Evolutionary conservation across 2,888 invertebrate genomes (phyloP).

Genomic region (Pollenia griseotomentosa): DNA sequence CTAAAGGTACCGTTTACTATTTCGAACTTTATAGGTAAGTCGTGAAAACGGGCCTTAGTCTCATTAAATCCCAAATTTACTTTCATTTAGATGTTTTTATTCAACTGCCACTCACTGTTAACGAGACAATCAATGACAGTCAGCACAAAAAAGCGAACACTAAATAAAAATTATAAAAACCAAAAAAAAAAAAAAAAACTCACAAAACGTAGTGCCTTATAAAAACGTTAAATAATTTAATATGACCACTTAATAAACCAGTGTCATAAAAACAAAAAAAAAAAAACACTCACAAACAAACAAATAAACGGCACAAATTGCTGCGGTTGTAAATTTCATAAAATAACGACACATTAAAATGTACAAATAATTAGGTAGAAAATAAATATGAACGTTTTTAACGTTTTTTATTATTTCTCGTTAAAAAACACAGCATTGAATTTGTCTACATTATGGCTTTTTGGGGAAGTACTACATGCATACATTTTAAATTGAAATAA

Average conservation of each 20-base stretch:
- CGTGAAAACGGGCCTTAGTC: no score
- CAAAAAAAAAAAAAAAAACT: background rate
- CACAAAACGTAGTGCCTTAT: constrained; percentile 55
- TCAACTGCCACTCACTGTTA: constrained; percentile 9
- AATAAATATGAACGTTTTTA: constrained; percentile 57
- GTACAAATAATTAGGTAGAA: constrained; percentile 70
- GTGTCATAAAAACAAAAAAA: constrained; percentile 55
- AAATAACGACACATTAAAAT: constrained; percentile 72
- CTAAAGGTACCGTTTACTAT: no score
- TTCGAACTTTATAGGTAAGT: no score
- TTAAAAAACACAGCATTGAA: constrained; percentile 57
- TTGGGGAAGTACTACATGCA: constrained; percentile 49
- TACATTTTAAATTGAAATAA: constrained; percentile 63
- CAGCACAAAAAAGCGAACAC: background rate
- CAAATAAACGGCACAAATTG: constrained; percentile 68
- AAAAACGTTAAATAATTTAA: constrained; percentile 73
- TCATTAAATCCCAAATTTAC: no score
- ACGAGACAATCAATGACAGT: constrained; percentile 20
- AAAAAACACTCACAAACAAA: constrained; percentile 15
- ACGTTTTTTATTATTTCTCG: constrained; percentile 28
- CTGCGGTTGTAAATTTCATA: constrained; percentile 69
- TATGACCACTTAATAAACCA: constrained; percentile 71
- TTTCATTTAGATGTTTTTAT: background rate
- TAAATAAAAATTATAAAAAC: background rate
- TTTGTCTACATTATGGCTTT: constrained; percentile 54